Percentiles rank a stretch among this genome's conserved stretches.
Conservation (phyloP, 2,888 invertebrate species). For the Drosophila cognata region DNA sequence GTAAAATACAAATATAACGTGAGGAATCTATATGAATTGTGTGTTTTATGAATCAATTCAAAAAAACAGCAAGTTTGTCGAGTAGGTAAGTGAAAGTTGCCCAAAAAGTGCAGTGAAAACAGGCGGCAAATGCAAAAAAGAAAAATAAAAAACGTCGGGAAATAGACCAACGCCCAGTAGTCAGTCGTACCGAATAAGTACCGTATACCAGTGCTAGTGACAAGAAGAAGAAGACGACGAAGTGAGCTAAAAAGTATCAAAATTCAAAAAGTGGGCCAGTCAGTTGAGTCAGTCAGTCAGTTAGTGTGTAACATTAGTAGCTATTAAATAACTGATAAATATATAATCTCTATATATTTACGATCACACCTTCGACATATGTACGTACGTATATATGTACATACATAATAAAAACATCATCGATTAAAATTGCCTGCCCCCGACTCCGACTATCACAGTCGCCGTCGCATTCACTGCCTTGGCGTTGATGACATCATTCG, state of each 20-base stretch:
- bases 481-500: constrained; percentile 76
- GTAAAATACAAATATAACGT: constrained; percentile 60
- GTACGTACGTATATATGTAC: constrained; percentile 15
- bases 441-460: constrained; percentile 52
- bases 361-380: constrained; percentile 18
- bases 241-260: constrained; percentile 62
- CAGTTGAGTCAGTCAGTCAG: constrained; percentile 17
- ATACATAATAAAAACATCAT: constrained; percentile 72
- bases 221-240: constrained; percentile 38
- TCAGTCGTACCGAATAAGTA: constrained; percentile 26
- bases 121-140: constrained; percentile 49
- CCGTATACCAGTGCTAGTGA: constrained; percentile 25
- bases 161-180: constrained; percentile 73
- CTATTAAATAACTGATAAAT: constrained; percentile 52
- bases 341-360: constrained; percentile 30
- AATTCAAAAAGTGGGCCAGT: constrained; percentile 61
- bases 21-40: constrained; percentile 60
- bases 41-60: constrained; percentile 73
- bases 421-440: constrained; percentile 74
- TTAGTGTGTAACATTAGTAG: constrained; percentile 24
- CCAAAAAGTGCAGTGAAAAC: constrained; percentile 41
- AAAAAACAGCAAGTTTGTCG: constrained; percentile 63
- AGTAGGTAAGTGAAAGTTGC: constrained; percentile 71
- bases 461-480: constrained; percentile 42
- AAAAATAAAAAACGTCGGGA: constrained; percentile 43